These are phyloP conservation scores for Brachionus asplanchnoidis DNA, from an alignment of 1,140 invertebrate species.

Conservation along the genomic window DNA sequence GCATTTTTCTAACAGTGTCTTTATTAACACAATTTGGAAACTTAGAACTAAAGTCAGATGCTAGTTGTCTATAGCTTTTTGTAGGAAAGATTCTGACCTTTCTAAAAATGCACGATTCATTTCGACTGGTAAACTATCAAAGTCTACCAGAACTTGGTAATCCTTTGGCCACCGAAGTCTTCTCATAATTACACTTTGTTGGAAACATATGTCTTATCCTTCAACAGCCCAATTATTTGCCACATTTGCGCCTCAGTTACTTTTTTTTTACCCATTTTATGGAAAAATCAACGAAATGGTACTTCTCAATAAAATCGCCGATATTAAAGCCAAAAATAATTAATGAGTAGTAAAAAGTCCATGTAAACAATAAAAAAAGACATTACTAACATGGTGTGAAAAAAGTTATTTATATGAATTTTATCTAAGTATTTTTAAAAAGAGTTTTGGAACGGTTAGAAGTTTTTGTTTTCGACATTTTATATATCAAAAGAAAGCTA, in stretches of 20 bases:
- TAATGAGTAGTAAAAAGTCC: background rate
- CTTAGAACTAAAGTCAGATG: background rate
- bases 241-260: background rate
- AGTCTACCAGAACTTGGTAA: background rate
- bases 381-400: background rate
- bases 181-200: background rate
- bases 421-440: too few species aligned
- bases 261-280: background rate
- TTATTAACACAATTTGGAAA: background rate
- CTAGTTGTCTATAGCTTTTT: background rate
- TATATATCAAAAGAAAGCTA: too few species aligned
- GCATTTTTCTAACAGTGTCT: background rate
- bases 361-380: background rate
- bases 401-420: background rate
- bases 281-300: background rate
- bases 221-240: too few species aligned
- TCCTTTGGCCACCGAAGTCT: background rate
- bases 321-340: background rate
- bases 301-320: background rate
- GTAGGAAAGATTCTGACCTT: background rate
- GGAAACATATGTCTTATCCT: too few species aligned
- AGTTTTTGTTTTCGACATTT: too few species aligned
- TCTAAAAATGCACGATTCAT: too few species aligned
- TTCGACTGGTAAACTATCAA: too few species aligned
- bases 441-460: too few species aligned